Conservation (phyloP, 2,113 vertebrate species). For the Protobothrops flavoviridis region DNA sequence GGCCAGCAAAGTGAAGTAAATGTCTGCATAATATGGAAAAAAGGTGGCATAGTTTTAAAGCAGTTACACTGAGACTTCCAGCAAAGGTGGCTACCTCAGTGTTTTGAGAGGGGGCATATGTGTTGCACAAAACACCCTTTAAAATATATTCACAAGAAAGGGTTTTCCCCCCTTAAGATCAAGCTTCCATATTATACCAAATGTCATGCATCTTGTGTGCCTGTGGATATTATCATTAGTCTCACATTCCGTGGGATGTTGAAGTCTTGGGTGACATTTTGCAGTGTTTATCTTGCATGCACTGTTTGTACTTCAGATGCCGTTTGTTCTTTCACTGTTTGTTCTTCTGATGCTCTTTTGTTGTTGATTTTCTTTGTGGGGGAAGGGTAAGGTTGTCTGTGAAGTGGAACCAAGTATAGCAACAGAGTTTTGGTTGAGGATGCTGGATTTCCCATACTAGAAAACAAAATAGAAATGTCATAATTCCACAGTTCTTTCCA, state of each 20-base stretch:
- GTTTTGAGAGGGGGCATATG: neutral
- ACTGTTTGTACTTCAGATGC: neutral
- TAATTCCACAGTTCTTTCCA: neutral
- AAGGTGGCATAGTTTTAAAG: neutral
- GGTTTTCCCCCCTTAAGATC: neutral
- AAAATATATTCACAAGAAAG: neutral
- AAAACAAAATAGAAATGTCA: slow-evolving; percentile 5
- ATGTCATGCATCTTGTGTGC: neutral
- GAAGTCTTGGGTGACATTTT: slow-evolving; percentile 2
- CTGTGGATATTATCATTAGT: neutral
- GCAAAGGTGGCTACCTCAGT: neutral
- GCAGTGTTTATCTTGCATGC: slow-evolving; percentile 33
- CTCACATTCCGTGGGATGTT: neutral
- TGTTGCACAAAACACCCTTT: neutral
- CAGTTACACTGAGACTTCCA: neutral
- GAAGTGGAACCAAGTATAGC: neutral
- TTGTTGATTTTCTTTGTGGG: neutral
- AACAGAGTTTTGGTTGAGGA: neutral
- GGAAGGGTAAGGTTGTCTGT: neutral
- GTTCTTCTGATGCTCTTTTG: neutral
- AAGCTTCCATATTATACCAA: neutral
- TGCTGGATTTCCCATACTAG: neutral
- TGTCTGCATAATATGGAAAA: neutral
- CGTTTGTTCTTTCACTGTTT: slow-evolving; percentile 3
- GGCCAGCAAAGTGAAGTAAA: neutral